These are phyloP conservation scores for Cylloceria caligata DNA, from an alignment of 2,888 invertebrate species.

Conservation along the genomic window DNA sequence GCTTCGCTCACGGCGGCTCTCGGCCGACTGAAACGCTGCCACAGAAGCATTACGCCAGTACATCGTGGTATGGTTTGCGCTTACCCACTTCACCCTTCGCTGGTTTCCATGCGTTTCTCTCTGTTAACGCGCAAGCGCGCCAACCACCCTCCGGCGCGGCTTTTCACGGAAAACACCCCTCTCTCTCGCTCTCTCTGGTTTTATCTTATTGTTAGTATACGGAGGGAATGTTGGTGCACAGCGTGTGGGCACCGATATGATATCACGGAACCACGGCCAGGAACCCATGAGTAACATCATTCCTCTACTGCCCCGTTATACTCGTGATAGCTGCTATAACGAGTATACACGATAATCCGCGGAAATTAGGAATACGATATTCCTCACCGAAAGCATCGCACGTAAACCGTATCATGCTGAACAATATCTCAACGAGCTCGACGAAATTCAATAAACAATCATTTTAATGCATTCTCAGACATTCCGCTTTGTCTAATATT, in stretches of 20 bases:
- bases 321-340: neutral
- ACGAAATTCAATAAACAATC: constrained; percentile 20
- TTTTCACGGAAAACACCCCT: constrained; percentile 58
- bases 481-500: too few species aligned
- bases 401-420: neutral
- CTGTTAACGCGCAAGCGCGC: constrained; percentile 66
- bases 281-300: constrained; percentile 42
- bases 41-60: constrained; percentile 34
- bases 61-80: neutral
- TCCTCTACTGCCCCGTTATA: neutral
- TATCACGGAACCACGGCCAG: constrained; percentile 53
- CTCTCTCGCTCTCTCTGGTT: constrained; percentile 18
- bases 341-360: constrained; percentile 30
- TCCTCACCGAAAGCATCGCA: constrained; percentile 19
- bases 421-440: constrained; percentile 35
- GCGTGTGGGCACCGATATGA: constrained; percentile 39
- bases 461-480: neutral
- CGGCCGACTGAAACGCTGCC: constrained; percentile 75
- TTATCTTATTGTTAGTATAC: constrained; percentile 33
- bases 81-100: constrained; percentile 21
- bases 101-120: constrained; percentile 24
- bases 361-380: constrained; percentile 62
- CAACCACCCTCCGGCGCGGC: constrained; percentile 65
- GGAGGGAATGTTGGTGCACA: constrained; percentile 6
- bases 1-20: constrained; percentile 73